phyloP scores from a whole-genome alignment of 2,113 vertebrate species.

The Lepisosteus oculatus region DNA sequence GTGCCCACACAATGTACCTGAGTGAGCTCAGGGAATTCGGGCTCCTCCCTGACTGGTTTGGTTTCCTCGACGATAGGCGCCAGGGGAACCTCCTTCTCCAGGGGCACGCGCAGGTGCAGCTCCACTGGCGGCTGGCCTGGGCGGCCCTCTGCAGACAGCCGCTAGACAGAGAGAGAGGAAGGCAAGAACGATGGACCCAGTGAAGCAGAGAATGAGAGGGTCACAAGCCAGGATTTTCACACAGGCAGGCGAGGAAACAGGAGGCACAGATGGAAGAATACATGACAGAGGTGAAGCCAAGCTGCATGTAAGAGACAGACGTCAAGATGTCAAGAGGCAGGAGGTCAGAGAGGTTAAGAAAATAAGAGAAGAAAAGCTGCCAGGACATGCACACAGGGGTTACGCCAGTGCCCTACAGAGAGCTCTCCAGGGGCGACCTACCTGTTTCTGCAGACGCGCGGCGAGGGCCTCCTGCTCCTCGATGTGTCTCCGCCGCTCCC shows the following conservation, averaged over 20 bases:
- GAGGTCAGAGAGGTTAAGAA: not conserved
- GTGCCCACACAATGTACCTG: slow-evolving; percentile 58
- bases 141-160: slow-evolving; percentile 73
- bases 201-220: not conserved
- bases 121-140: slow-evolving; percentile 66
- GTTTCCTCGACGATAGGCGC: slow-evolving; percentile 54
- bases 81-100: slow-evolving; percentile 91
- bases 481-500: slow-evolving; percentile 85
- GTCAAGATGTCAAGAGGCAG: not conserved
- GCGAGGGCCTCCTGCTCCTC: slow-evolving; percentile 86
- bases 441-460: slow-evolving; percentile 81
- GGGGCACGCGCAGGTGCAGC: slow-evolving; percentile 82
- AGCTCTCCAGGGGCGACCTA: slow-evolving; percentile 38
- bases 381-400: not conserved
- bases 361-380: not conserved
- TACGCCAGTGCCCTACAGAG: too few relatives aligned
- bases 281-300: too few relatives aligned
- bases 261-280: not conserved
- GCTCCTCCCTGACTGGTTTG: slow-evolving; percentile 57
- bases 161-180: slow-evolving; percentile 49
- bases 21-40: slow-evolving; percentile 87
- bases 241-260: not conserved
- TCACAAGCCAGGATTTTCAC: not conserved
- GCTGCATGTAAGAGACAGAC: too few relatives aligned
- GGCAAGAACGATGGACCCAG: not conserved